phyloP scores from a whole-genome alignment of 2,113 vertebrate species.

The Chaetorhynchus papuensis region DNA sequence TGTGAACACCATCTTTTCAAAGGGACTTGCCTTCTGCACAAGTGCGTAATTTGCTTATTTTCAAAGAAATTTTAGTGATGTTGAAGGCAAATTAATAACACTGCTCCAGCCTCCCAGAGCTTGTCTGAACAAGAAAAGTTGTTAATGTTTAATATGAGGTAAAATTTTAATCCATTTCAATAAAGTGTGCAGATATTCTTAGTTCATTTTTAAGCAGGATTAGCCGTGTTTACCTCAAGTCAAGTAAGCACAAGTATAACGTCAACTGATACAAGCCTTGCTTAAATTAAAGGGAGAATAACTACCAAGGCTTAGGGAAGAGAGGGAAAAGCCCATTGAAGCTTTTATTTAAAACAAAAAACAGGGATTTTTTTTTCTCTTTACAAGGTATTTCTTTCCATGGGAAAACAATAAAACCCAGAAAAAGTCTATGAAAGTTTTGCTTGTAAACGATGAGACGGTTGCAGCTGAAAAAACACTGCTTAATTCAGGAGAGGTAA shows the following conservation, averaged over 20 bases:
- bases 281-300: constrained; percentile 1
- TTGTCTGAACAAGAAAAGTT: constrained; percentile 36
- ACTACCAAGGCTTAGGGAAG: neutral
- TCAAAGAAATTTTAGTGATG: constrained; percentile 30
- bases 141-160: constrained; percentile 32
- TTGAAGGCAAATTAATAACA: constrained; percentile 1
- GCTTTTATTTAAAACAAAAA: neutral
- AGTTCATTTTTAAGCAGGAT: constrained; percentile 37
- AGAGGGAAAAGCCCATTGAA: neutral
- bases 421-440: neutral
- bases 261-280: neutral
- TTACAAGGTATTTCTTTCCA: neutral
- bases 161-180: constrained; percentile 52
- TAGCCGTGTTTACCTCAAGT: constrained; percentile 16
- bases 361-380: neutral
- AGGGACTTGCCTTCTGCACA: neutral
- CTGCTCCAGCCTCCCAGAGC: neutral
- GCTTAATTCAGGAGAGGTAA: neutral
- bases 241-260: constrained; percentile 40
- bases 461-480: neutral
- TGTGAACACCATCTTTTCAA: neutral
- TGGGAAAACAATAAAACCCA: constrained; percentile 2
- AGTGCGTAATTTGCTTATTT: constrained; percentile 40
- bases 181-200: constrained; percentile 36
- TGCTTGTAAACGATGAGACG: neutral